Base-by-base conservation (phyloP, 2,113 vertebrate species). In the Psittacara wagleri region DNA sequence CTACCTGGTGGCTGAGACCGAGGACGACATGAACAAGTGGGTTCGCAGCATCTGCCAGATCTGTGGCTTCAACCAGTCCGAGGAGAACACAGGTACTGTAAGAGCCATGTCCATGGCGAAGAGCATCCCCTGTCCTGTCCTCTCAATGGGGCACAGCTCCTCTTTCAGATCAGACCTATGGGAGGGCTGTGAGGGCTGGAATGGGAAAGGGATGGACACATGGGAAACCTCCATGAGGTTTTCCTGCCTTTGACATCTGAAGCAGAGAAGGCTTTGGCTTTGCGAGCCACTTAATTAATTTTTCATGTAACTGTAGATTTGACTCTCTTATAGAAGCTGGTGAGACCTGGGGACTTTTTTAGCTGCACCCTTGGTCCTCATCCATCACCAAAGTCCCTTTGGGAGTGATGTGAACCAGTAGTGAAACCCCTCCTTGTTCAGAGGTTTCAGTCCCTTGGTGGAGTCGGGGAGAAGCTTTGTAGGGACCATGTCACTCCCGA, bases 11-110 rank as follows among this genome's bases (percentile, higher is more conserved):
- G 99, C 99, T 0, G 99, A 99, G 96, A 99, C 99, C 0, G 99
- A 99, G 93, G 99, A 99, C 11, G 99, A 99, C 84, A 99, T 99
- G 99, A 99, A 99, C 97, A 99, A 99, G 94, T 99, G 99, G 99
- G 99, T 99, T 44, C 99, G 99, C 92, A 98, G 99, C 94, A 99
- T 99, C 97, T 99, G 99, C 95, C 99, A 99, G 97, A 99, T 99
- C 88, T 99, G 99, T 39, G 99, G 99, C 74, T 99, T 99, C 98
- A 99, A 99, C 97, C 99, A 99, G 96, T 99, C 99, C 0, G 99
- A 99, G 57, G 99, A 99, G 89, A 98, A 97, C 94, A 94, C 99
- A 92, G 99, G 99, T 99, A 99, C 3, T 4, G 1, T 74, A 66
- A 70, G 9, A 78, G n/a, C 49, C 3, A 1, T 61, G 69, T 24